Base-by-base conservation (phyloP, 2,797 vertebrate genomes). In the Paguma larvata region DNA sequence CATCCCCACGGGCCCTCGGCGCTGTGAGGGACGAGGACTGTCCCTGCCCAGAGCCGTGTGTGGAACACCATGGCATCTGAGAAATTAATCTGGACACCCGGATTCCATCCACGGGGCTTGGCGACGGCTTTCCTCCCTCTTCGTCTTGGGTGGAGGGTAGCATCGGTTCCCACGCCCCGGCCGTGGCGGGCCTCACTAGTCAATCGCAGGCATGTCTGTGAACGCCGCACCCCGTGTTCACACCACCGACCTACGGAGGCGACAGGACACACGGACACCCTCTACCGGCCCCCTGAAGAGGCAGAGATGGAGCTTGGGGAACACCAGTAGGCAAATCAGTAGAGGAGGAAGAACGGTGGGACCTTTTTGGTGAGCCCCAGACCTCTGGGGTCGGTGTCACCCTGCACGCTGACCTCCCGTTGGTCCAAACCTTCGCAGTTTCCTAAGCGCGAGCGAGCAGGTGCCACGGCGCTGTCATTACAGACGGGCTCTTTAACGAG, bases 401-500 rank as follows among this genome's bases (percentile, higher is more conserved):
- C 41, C 68, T 23, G n/a, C 27, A 72, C 73, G 75, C 48, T 8
- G 19, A 30, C 14, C 46, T 94, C 19, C 25, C 30, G 0, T 23
- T 79, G 41, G n/a, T 89, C 67, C 92, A 65, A 94, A 68, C 6
- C 79, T 87, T 63, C 70, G 75, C 27, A 46, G 44, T 95, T 67
- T 83, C 11, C 53, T 14, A 3, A 85, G 18, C 1, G 68, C 23
- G 67, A 96, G 67, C 63, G 59, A 56, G 68, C 65, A 56, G 51
- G 25, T 21, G 18, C 7, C 2, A 4, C 9, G 11, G 3, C 15
- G 0, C 5, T 84, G 30, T 72, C 94, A 93, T 91, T 95, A 94
- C 63, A 63, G 70, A 65, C 79, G 92, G 32, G 38, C 97, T 94
- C 97, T 98, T 70, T 95, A 97, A 86, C 25, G 51, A 30, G 27